Conservation (phyloP, 2,113 vertebrate genomes). For the Pelecanoides urinatrix region DNA sequence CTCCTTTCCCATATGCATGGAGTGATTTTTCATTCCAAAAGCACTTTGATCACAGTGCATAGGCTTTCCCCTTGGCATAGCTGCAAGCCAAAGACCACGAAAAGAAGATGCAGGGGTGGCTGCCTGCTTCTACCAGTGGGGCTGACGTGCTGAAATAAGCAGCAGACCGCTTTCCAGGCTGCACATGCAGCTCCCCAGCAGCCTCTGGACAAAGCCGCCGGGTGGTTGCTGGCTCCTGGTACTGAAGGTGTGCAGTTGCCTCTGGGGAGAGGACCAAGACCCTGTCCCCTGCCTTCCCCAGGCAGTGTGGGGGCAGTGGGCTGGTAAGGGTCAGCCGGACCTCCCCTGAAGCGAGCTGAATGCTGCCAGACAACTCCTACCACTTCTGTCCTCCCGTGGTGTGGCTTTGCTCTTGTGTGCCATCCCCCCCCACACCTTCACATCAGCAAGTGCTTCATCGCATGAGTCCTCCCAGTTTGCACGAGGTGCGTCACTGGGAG, state of each 20-base stretch:
- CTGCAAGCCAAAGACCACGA: neutral
- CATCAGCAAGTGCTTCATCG: neutral
- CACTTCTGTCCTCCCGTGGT: neutral
- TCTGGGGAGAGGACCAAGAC: neutral
- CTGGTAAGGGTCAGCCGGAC: neutral
- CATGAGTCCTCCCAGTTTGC: neutral
- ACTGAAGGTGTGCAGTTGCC: neutral
- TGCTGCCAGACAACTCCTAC: neutral
- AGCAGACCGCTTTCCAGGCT: neutral
- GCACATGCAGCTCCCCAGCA: neutral
- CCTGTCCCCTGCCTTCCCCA: neutral
- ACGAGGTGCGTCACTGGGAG: neutral
- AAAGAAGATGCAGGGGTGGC: neutral
- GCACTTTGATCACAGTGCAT: rapidly evolving
- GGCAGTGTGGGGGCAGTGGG: neutral
- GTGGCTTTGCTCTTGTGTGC: conserved; percentile 3
- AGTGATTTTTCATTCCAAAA: neutral
- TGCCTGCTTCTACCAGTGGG: neutral
- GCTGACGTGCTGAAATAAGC: neutral
- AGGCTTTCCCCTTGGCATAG: rapidly evolving
- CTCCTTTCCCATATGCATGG: rapidly evolving
- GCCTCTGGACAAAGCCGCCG: neutral
- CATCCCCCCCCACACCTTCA: neutral
- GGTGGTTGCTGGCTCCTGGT: neutral
- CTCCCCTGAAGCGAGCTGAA: neutral